A percentile compares a stretch with the other conserved stretches of the same genome.
Conservation (phyloP, 2,888 invertebrate species). For the Agonum fuliginosum region DNA sequence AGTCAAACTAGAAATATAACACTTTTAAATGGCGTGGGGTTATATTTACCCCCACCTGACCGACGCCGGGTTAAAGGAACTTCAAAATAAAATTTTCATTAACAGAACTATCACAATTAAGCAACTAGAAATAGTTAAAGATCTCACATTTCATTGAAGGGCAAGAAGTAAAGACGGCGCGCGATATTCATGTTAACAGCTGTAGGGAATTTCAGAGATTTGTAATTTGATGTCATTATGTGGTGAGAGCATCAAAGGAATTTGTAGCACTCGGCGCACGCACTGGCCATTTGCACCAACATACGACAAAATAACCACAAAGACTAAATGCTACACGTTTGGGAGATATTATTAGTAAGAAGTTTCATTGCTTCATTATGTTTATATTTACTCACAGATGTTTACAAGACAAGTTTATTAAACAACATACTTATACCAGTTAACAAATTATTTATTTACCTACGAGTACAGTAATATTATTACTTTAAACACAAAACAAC, state of each 20-base stretch:
- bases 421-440: not conserved
- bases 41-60: no score
- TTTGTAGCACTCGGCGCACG: conserved; percentile 1
- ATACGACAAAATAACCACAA: not conserved
- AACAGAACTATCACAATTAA: no score
- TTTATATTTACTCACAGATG: no score
- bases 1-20: no score
- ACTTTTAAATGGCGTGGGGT: no score
- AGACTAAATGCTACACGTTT: conserved; percentile 27
- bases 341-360: not conserved
- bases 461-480: not conserved
- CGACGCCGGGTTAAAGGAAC: no score
- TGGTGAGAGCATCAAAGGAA: conserved; percentile 26
- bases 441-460: not conserved
- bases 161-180: not conserved
- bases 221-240: conserved; percentile 37
- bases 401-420: not conserved
- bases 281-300: conserved; percentile 6
- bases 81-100: no score
- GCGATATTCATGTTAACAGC: not conserved
- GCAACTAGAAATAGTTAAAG: no score
- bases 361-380: not conserved
- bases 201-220: conserved; percentile 21
- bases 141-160: no score
- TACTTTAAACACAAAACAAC: no score